Conservation (phyloP, 2,113 vertebrate species). For the Nannospalax galili region DNA sequence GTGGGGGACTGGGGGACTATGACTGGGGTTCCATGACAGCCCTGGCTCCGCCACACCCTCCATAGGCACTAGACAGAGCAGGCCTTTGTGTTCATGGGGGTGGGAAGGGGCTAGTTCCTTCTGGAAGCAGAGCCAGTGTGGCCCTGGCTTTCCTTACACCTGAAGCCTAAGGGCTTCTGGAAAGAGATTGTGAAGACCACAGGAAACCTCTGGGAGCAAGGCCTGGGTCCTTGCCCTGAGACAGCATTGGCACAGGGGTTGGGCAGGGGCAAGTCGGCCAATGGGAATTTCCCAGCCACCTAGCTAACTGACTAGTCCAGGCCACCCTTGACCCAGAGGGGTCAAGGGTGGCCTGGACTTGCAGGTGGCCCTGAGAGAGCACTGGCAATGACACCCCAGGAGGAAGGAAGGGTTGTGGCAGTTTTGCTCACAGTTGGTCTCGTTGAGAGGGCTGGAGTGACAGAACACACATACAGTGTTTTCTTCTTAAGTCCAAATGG, state of each 20-base stretch:
- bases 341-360: rapidly evolving
- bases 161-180: not conserved
- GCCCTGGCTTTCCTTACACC: not conserved
- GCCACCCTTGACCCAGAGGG: too few species aligned
- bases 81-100: not conserved
- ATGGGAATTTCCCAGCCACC: too few species aligned
- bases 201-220: not conserved
- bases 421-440: not conserved
- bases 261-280: too few species aligned
- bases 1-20: not conserved
- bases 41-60: not conserved
- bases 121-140: not conserved
- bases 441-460: rapidly evolving
- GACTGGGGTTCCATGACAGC: not conserved
- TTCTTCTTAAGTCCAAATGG: not conserved
- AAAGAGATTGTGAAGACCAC: rapidly evolving
- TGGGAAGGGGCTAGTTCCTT: not conserved
- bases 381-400: not conserved
- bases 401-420: not conserved
- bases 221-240: not conserved
- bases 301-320: too few species aligned
- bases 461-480: not conserved
- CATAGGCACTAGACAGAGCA: too few species aligned
- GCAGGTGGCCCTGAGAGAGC: not conserved
- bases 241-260: not conserved